Evolutionary conservation across 2,113 vertebrate genomes (phyloP).

Genomic region (Paedocypris sp.): DNA sequence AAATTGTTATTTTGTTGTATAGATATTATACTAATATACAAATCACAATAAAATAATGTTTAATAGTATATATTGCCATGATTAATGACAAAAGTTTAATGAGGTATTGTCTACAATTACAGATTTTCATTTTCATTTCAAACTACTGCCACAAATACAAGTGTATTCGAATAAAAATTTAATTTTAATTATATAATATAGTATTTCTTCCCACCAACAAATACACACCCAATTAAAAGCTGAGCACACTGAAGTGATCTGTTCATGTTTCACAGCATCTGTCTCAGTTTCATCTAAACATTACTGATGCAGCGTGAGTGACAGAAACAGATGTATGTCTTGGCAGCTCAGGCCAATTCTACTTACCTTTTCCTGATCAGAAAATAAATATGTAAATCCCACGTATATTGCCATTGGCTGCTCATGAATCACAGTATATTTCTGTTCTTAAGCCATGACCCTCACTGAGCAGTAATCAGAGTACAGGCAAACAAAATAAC

Average conservation of each 20-base stretch:
- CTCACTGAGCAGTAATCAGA: too few species aligned
- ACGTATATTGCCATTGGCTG: neutral
- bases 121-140: too few species aligned
- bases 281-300: neutral
- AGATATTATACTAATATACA: too few species aligned
- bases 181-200: neutral
- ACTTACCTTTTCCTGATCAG: conserved; percentile 27
- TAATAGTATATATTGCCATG: too few species aligned
- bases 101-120: too few species aligned
- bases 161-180: too few species aligned
- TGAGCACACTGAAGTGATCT: neutral
- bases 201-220: neutral
- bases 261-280: conserved; percentile 4
- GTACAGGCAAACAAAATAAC: too few species aligned
- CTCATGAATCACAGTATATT: neutral
- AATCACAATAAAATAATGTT: too few species aligned
- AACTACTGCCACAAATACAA: too few species aligned
- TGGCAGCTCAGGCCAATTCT: neutral
- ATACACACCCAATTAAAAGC: neutral
- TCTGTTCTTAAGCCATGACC: too few species aligned
- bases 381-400: conserved; percentile 29
- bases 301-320: neutral
- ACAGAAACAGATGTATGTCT: conserved; percentile 21
- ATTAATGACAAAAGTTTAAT: too few species aligned
- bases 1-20: too few species aligned